Evolutionary conservation across 1,140 invertebrate genomes (phyloP).

Genomic region (Pseudomyrmex flavicornis): DNA sequence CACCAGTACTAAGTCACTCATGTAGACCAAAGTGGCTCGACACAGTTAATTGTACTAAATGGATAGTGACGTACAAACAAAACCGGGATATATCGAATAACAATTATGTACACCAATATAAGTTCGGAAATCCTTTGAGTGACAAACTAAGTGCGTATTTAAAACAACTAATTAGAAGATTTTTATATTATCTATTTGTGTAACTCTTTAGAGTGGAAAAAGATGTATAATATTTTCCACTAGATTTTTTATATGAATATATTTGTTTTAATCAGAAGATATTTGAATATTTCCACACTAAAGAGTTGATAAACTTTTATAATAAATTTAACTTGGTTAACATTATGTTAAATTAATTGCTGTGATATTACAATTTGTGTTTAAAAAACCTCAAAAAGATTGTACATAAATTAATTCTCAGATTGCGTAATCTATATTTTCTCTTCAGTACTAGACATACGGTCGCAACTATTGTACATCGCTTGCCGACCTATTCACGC

Average conservation of each 20-base stretch:
- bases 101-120: constrained; percentile 84
- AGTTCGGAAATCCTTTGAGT: constrained; percentile 80
- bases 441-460: constrained; percentile 76
- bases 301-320: too few species aligned
- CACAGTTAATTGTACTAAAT: constrained; percentile 78
- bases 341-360: too few species aligned
- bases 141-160: constrained; percentile 79
- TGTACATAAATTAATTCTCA: neutral
- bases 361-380: too few species aligned
- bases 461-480: constrained; percentile 80
- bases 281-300: too few species aligned
- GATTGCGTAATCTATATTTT: constrained; percentile 12
- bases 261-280: too few species aligned
- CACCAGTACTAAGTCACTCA: constrained; percentile 81
- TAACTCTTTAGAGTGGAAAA: too few species aligned
- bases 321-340: too few species aligned
- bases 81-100: constrained; percentile 82
- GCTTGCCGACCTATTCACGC: constrained; percentile 84
- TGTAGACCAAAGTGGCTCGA: constrained; percentile 84
- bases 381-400: too few species aligned
- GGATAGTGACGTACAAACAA: constrained; percentile 81
- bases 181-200: neutral
- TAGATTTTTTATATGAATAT: too few species aligned
- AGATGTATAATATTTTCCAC: too few species aligned
- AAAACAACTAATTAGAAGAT: neutral